Conservation (phyloP, 2,797 vertebrate species). For the Cuniculus paca region DNA sequence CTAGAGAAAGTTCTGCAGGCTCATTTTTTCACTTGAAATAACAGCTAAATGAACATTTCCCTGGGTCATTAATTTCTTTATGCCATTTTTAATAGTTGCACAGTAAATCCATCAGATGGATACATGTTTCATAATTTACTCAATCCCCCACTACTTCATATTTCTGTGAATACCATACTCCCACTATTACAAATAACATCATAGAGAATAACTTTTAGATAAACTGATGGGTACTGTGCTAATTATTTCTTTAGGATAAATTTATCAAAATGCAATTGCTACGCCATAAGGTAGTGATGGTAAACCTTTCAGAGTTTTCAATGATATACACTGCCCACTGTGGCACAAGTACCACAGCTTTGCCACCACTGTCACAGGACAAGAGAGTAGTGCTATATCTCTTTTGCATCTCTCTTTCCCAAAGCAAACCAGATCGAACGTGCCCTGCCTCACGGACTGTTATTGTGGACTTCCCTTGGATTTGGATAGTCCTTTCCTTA, state of each 20-base stretch:
- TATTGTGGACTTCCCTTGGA: not conserved
- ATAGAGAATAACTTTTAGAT: slow-evolving; percentile 3
- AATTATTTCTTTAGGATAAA: slow-evolving; percentile 44
- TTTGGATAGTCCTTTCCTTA: not conserved
- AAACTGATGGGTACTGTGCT: not conserved
- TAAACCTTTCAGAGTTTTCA: not conserved
- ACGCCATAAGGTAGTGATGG: not conserved
- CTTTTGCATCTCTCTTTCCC: not conserved
- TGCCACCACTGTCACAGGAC: not conserved
- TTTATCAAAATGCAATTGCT: not conserved
- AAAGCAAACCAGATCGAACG: not conserved
- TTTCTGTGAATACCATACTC: slow-evolving; percentile 9
- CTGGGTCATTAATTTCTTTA: not conserved
- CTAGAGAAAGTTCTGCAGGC: not conserved
- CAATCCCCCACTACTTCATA: not conserved
- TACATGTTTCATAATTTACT: slow-evolving; percentile 34
- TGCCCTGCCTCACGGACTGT: not conserved
- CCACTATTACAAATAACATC: slow-evolving; percentile 32
- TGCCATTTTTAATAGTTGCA: slow-evolving; percentile 21
- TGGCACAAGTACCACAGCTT: not conserved
- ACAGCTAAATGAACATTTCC: slow-evolving; percentile 13
- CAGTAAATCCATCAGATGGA: slow-evolving; percentile 43
- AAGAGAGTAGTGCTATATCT: not conserved
- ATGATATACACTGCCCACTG: not conserved
- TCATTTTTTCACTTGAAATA: not conserved